Conservation (phyloP, 2,888 invertebrate genomes). For the Maniola hyperantus region DNA sequence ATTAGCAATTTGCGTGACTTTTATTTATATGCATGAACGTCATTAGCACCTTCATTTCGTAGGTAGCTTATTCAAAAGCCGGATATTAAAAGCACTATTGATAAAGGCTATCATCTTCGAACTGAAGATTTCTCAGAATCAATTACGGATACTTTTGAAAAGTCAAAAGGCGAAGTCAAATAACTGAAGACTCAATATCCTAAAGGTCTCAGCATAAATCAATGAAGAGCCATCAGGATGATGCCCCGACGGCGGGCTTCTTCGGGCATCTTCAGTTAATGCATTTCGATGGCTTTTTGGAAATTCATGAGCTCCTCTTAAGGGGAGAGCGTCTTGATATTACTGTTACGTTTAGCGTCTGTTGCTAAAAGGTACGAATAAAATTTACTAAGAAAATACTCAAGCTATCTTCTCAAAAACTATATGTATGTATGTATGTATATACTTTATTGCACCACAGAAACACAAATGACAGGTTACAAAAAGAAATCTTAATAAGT, state of each 20-base stretch:
- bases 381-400: background rate
- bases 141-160: slow-evolving; percentile 30
- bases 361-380: slow-evolving; percentile 9
- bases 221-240: slow-evolving; percentile 44
- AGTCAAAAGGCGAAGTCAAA: slow-evolving; percentile 33
- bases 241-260: slow-evolving; percentile 41
- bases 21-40: too few species aligned
- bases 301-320: slow-evolving; percentile 48
- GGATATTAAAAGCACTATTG: background rate
- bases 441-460: too few species aligned
- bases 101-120: slow-evolving; percentile 8
- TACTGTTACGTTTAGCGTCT: slow-evolving; percentile 35
- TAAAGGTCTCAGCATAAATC: slow-evolving; percentile 46
- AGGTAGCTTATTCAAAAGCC: background rate
- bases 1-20: too few species aligned
- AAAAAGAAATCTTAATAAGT: too few species aligned
- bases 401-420: too few species aligned
- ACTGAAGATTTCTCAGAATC: slow-evolving; percentile 12
- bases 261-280: slow-evolving; percentile 42
- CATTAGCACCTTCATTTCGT: too few species aligned
- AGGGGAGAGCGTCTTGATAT: slow-evolving; percentile 44
- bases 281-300: slow-evolving; percentile 51
- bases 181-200: slow-evolving; percentile 39
- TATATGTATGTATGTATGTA: too few species aligned
- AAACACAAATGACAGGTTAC: too few species aligned